Evolutionary conservation across 2,888 invertebrate genomes (phyloP), one percentile per base, ranked within the genome.

Genomic region (Apamea epomidion): DNA sequence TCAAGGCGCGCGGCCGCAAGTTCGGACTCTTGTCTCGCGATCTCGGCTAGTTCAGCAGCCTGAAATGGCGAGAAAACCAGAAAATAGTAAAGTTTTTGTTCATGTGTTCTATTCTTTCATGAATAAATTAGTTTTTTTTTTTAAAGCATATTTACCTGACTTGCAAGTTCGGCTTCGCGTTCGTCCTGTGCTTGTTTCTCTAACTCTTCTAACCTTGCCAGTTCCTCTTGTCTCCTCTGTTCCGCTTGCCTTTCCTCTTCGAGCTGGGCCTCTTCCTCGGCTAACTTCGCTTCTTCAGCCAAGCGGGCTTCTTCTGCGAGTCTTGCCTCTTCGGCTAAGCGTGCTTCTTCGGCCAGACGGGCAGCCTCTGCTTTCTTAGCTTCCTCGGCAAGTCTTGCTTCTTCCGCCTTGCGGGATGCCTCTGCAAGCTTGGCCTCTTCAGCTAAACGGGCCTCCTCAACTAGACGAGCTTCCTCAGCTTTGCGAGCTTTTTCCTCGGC

Each of bases 1-100:
- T 97, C 97, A 64, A 97, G 96, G n/a, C 97, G 97, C 18, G 97
- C 96, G 82, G 97, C 98, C 37, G 97, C 97, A 80, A 97, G 93
- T 90, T 97, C 97, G 2, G 97, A 98, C 91, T 97, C 97, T 94
- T 95, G 97, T 93, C 95, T 97, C 10, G 97, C 97, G 67, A 97
- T 97, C 93, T 98, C 98, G 0, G 98, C 98, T 90, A 98, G 93
- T 94, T 98, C 98, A 71, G 98, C 98, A 85, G 98, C 98, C 97
- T 98, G 94, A 7, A 88, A 87, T 51, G 4, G 42, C 8, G 64
- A 37, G 42, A 25, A 73, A 73, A 29, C 18, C n/a, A 74, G 37
- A 32, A 21, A 60, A 67, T 7, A 65, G 32, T 71, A 32, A 21
- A 21, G 16, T 16, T 71, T 58, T 62, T 29, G 54, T 60, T 25